Conservation (phyloP, 2,888 invertebrate species). For the Pseudanteris insignis region DNA sequence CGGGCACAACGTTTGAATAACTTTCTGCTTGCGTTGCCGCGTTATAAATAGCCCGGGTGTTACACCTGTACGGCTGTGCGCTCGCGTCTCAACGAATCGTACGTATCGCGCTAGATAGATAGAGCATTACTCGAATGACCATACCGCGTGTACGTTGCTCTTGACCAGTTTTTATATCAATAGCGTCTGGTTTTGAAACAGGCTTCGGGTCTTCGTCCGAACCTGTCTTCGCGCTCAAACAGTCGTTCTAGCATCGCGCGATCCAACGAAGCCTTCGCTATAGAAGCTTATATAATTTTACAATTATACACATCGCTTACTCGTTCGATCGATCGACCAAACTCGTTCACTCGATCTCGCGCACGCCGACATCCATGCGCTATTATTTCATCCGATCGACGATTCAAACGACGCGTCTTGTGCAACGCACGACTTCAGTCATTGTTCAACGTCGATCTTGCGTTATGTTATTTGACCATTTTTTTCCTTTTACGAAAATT, state of each 20-base stretch:
- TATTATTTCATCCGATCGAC: too few relatives aligned
- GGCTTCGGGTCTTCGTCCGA: slow-evolving; percentile 34
- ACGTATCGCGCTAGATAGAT: slow-evolving; percentile 37
- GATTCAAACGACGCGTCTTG: too few relatives aligned
- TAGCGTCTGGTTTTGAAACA: slow-evolving; percentile 44
- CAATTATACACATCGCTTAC: slow-evolving; percentile 23
- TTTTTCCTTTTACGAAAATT: too few relatives aligned
- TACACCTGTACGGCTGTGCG: slow-evolving; percentile 24
- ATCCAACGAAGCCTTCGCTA: slow-evolving; percentile 10
- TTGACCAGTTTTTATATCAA: slow-evolving; percentile 46
- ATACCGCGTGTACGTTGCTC: slow-evolving; percentile 36
- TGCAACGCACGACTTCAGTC: too few relatives aligned
- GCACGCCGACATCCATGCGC: too few relatives aligned
- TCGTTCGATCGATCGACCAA: slow-evolving; percentile 5
- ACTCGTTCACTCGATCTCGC: too few relatives aligned
- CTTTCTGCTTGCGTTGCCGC: not conserved
- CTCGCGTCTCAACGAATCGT: slow-evolving; percentile 9
- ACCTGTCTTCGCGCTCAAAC: slow-evolving; percentile 28
- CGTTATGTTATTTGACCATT: too few relatives aligned
- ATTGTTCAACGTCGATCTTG: too few relatives aligned
- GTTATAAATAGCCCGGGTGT: slow-evolving; percentile 25
- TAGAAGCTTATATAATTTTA: slow-evolving; percentile 32
- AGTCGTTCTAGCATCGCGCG: slow-evolving; percentile 16
- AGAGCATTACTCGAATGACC: slow-evolving; percentile 27
- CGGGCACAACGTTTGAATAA: not conserved